These are phyloP conservation scores for Phymorhynchus buccinoides DNA, from an alignment of 1,140 invertebrate genomes.

Conservation along the genomic window DNA sequence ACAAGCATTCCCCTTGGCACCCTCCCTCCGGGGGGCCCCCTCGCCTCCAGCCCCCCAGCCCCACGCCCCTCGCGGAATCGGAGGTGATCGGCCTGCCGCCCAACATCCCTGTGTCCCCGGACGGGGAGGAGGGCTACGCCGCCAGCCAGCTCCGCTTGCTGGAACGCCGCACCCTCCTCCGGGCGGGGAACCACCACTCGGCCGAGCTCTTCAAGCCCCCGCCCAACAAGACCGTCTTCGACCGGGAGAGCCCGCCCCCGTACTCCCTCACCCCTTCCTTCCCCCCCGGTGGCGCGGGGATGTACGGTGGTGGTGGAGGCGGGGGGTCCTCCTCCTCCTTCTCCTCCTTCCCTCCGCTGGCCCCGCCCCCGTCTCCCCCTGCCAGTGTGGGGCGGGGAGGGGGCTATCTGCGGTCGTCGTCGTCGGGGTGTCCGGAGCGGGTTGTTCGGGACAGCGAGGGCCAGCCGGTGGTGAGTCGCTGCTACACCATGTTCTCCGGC, in stretches of 20 bases:
- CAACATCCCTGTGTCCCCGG: conserved; percentile 79
- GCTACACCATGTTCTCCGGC: conserved; percentile 35
- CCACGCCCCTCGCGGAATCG: conserved; percentile 30
- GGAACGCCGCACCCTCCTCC: conserved; percentile 78
- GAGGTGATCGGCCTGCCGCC: conserved; percentile 73
- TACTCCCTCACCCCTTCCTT: conserved; percentile 71
- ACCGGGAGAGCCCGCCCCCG: conserved; percentile 81
- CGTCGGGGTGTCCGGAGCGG: neutral
- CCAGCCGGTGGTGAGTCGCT: conserved; percentile 30
- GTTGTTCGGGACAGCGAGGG: conserved; percentile 32
- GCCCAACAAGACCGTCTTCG: conserved; percentile 82
- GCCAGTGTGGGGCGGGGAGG: neutral
- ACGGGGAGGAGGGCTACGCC: conserved; percentile 81
- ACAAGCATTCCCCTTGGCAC: conserved; percentile 63
- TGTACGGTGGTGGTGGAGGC: conserved; percentile 4
- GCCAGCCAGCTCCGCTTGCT: conserved; percentile 79
- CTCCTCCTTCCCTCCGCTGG: neutral
- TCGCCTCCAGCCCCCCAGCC: neutral
- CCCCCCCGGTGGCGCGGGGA: neutral
- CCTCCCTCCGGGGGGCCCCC: conserved; percentile 61
- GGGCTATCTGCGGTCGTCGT: neutral
- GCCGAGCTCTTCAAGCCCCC: conserved; percentile 82
- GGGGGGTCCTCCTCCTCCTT: neutral
- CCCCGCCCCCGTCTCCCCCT: neutral
- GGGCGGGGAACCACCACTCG: conserved; percentile 75